Base-by-base conservation (phyloP, 2,797 vertebrate species). In the Paratrypauchen microcephalus region DNA sequence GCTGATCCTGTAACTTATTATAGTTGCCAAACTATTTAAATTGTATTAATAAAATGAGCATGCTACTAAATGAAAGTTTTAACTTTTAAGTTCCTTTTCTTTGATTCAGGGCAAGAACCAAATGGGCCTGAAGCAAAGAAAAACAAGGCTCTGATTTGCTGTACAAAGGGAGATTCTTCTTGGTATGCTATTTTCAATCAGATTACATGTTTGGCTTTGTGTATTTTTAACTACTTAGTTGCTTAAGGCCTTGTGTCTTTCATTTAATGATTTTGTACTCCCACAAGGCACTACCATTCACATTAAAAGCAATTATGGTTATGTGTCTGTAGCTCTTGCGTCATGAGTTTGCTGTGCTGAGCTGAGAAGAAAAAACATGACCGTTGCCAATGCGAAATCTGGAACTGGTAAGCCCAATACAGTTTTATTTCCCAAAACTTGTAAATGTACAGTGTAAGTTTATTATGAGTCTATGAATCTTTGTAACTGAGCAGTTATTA, bases 321-420 rank as follows among this genome's bases (percentile, higher is more conserved):
- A 78, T 36, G 74, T 68, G 81, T 78, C 75, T 84, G 68, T 78
- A 87, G 89, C 86, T 76, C 72, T 88, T 87, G 75, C 71, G 76
- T 78, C 80, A 80, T 50, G 12, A 74, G 75, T 83, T 80, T 72
- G 48, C 66, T 58, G 3, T 77, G 77, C 69, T 69, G 70, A 83
- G 77, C 87, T 68, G 77, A 77, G 76, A 72, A 78, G 73, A 70
- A 66, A 82, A 83, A 89, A 79, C 82, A 93, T 94, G 93, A 92
- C 90, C 30, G 86, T 92, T 86, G 90, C 87, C 82, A 93, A 88
- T 85, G 90, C 85, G 78, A 92, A 91, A 74, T 93, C 88, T 74
- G 92, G 90, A 76, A 88, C 91, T 90, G 93, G 92, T 94, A 89
- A 92, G 92, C 68, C 64, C 61, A 28, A 68, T 52, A 57, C 73